A percentile compares a stretch with the other conserved stretches of the same genome.
Evolutionary conservation across 2,797 vertebrate species (phyloP).

Genomic region (Danio tinwini): DNA sequence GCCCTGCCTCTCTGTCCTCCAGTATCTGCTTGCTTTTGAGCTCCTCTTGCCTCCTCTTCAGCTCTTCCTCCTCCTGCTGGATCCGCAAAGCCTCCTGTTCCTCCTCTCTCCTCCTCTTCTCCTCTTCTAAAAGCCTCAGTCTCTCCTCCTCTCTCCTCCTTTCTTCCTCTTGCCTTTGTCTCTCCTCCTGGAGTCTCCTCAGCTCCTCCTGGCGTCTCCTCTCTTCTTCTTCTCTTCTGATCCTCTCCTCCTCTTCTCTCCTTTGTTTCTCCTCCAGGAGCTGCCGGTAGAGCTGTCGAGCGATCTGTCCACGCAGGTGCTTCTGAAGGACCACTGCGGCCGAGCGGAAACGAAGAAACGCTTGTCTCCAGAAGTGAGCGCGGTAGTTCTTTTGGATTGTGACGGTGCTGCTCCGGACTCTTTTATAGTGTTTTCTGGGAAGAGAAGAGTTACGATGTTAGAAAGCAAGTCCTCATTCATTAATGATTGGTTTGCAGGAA

Average conservation of each 20-base stretch:
- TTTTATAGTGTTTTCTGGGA: slow-evolving; percentile 86
- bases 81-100: slow-evolving; percentile 44
- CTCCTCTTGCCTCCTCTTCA: slow-evolving; percentile 34
- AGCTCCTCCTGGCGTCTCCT: slow-evolving; percentile 71
- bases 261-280: slow-evolving; percentile 79
- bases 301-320: slow-evolving; percentile 83
- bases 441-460: background rate
- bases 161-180: slow-evolving; percentile 62
- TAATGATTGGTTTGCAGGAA: slow-evolving; percentile 4
- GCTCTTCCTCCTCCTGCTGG: slow-evolving; percentile 48
- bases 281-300: slow-evolving; percentile 77
- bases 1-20: slow-evolving; percentile 59
- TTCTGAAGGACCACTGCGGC: slow-evolving; percentile 86
- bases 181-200: slow-evolving; percentile 63
- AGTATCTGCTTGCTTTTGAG: slow-evolving; percentile 51
- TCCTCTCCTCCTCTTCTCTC: slow-evolving; percentile 72
- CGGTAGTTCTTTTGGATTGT: slow-evolving; percentile 93
- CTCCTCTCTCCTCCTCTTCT: slow-evolving; percentile 56
- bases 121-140: slow-evolving; percentile 40
- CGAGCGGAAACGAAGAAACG: slow-evolving; percentile 79
- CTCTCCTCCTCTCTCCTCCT: slow-evolving; percentile 56
- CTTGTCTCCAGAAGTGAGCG: slow-evolving; percentile 84
- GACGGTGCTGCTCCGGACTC: slow-evolving; percentile 81
- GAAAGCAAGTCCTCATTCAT: background rate
- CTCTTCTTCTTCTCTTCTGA: slow-evolving; percentile 67